A percentile compares a stretch with the other conserved stretches of the same genome.
phyloP scores from a whole-genome alignment of 1,140 invertebrate genomes.

The Atta texana region DNA sequence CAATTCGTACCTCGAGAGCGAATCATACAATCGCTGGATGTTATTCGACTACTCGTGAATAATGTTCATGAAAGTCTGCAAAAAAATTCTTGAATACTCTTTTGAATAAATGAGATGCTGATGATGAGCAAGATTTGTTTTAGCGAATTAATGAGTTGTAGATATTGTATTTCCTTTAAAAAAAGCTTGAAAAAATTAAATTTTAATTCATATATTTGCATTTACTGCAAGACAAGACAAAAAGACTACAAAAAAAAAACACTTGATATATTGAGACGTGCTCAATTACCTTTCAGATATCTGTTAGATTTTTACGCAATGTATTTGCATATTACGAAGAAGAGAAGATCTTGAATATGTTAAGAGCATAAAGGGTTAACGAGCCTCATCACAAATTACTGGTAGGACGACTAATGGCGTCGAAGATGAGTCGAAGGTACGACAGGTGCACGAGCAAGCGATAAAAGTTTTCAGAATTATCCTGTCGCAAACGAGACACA shows the following conservation, averaged over 20 bases:
- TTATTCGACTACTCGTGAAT: not conserved
- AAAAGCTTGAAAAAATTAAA: not conserved
- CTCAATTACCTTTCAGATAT: constrained; percentile 16
- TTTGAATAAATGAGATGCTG: not conserved
- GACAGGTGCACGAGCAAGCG: constrained; percentile 48
- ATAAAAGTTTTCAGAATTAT: constrained; percentile 31
- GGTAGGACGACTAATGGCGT: constrained; percentile 59
- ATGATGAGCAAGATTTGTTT: not conserved
- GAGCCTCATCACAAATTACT: constrained; percentile 59
- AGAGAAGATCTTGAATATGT: not conserved
- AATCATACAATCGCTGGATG: not conserved
- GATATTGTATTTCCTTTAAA: not conserved
- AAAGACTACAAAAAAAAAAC: not conserved
- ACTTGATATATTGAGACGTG: constrained; percentile 1
- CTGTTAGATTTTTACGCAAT: not conserved
- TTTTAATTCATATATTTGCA: not conserved
- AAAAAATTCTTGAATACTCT: not conserved
- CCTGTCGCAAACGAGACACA: constrained; percentile 37
- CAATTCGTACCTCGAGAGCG: constrained; percentile 33
- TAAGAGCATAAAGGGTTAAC: constrained; percentile 31
- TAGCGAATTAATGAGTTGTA: not conserved
- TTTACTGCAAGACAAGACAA: not conserved
- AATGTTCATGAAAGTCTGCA: not conserved
- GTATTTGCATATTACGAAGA: constrained; percentile 15
- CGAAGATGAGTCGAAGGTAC: constrained; percentile 28